Base-by-base conservation (phyloP, 2,113 vertebrate genomes). In the Phoxinus phoxinus region DNA sequence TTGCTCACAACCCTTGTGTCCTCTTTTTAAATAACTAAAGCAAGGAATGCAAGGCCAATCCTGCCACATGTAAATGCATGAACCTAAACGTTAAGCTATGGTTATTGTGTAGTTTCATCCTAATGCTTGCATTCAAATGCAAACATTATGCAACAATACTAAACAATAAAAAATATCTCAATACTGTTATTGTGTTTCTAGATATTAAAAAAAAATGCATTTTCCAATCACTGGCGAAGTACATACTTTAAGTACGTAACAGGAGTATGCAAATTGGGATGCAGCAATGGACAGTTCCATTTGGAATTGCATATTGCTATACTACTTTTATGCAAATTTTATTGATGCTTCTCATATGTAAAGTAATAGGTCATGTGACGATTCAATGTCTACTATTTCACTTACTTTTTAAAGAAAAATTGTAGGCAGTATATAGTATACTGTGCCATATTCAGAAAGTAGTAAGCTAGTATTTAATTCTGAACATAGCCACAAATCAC, bases 1-100 rank as follows among this genome's bases (percentile, higher is more conserved):
- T 63, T 61, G 11, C 30, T 19, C 30, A n/a, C 30, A 58, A 56
- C 21, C 53, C n/a, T 46, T 46, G 23, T 46, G 41, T 46, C 13
- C 41, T 72, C 35, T 25, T 46, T 46, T 46, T 73, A 46, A 73
- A 46, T 25, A 73, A 73, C 15, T 46, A 73, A 46, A 46, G 25
- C 37, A 73, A 73, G 71, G 11, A 44, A 73, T 73, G 71, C 71
- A 73, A 73, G 41, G 71, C 41, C 2, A 73, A 46, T 46, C 35
- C 23, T n/a, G 3, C 71, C 71, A 73, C 41, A 46, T 27, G 37
- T 15, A 73, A 46, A 73, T 73, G 37, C 25, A 73, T 73, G 11
- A 73, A 73, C 41, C 41, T 46, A 46, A 73, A 73, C 2, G 23
- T 73, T 73, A 78, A 37, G 53, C 8, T 59, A 37, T 37, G 21